Percentiles rank a stretch among this genome's conserved stretches.
phyloP scores from a whole-genome alignment of 2,888 invertebrate species.

The Caenorhabditis auriculariae region DNA sequence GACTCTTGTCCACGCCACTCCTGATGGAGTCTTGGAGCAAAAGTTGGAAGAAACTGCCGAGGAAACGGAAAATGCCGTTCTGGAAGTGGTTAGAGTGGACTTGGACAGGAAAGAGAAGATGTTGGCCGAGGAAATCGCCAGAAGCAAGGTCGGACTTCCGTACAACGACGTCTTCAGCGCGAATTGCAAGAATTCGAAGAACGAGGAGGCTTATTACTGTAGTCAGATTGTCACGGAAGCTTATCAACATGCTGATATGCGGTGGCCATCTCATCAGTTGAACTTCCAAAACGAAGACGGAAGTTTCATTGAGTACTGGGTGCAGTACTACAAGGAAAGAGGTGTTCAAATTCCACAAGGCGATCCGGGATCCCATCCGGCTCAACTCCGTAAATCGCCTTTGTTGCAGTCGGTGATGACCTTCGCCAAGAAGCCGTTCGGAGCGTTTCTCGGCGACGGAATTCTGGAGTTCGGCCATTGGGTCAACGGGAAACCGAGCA shows the following conservation, averaged over 20 bases:
- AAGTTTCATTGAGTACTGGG: constrained; percentile 41
- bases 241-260: constrained; percentile 12
- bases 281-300: constrained; percentile 39
- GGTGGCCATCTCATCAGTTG: constrained; percentile 43
- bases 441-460: neutral
- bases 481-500: constrained; percentile 37
- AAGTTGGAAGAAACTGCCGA: constrained; percentile 13
- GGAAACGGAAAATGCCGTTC: constrained; percentile 14
- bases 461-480: constrained; percentile 34
- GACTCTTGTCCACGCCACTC: constrained; percentile 20
- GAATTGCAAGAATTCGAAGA: constrained; percentile 25
- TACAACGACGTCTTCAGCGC: constrained; percentile 44
- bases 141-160: constrained; percentile 8
- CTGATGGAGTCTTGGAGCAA: constrained; percentile 19
- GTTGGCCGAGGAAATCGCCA: constrained; percentile 5
- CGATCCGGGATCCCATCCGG: constrained; percentile 37
- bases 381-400: constrained; percentile 16
- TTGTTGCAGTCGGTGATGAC: constrained; percentile 4
- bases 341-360: constrained; percentile 24
- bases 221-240: constrained; percentile 38
- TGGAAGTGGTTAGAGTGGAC: constrained; percentile 12
- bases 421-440: constrained; percentile 1
- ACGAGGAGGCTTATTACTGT: constrained; percentile 34
- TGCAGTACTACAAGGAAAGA: constrained; percentile 37
- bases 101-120: neutral